phyloP scores from a whole-genome alignment of 2,797 vertebrate species.

The Decapterus maruadsi region DNA sequence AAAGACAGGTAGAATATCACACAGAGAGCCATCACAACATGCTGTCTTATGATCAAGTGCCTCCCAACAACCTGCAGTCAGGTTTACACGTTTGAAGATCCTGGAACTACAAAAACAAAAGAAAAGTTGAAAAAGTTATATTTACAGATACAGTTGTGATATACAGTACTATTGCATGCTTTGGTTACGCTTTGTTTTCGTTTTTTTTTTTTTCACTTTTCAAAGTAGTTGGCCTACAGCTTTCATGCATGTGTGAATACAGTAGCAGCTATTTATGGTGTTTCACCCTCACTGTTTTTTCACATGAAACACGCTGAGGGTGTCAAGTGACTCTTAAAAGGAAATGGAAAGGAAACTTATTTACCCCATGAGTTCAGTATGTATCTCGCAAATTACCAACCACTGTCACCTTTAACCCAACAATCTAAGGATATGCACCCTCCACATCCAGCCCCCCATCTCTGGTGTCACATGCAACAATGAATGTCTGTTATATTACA shows the following conservation, averaged over 20 bases:
- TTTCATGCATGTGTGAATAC: slow-evolving; percentile 88
- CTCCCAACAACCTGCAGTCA: slow-evolving; percentile 16
- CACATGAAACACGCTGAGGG: slow-evolving; percentile 4
- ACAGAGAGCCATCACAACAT: slow-evolving; percentile 18
- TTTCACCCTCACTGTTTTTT: slow-evolving; percentile 29
- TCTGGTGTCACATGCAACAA: slow-evolving; percentile 95
- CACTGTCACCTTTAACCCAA: slow-evolving; percentile 26
- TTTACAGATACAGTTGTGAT: slow-evolving; percentile 11
- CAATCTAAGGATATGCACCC: slow-evolving; percentile 29
- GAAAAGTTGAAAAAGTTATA: slow-evolving; percentile 5
- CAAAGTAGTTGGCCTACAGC: slow-evolving; percentile 77
- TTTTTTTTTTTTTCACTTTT: slow-evolving; percentile 17
- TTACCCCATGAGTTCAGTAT: slow-evolving; percentile 35
- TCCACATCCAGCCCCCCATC: slow-evolving; percentile 71
- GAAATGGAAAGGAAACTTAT: slow-evolving; percentile 31
- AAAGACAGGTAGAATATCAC: slow-evolving; percentile 39
- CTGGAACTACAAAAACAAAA: background rate
- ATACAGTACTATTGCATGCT: background rate
- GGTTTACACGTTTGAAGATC: slow-evolving; percentile 29
- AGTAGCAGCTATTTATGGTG: slow-evolving; percentile 85
- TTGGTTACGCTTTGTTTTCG: background rate
- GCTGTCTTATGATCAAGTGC: slow-evolving; percentile 28
- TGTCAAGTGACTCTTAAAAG: slow-evolving; percentile 35
- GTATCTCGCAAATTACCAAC: slow-evolving; percentile 18
- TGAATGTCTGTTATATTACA: slow-evolving; percentile 99